Evolutionary conservation across 2,113 vertebrate species (phyloP).

Genomic region (Ochotona curzoniae): DNA sequence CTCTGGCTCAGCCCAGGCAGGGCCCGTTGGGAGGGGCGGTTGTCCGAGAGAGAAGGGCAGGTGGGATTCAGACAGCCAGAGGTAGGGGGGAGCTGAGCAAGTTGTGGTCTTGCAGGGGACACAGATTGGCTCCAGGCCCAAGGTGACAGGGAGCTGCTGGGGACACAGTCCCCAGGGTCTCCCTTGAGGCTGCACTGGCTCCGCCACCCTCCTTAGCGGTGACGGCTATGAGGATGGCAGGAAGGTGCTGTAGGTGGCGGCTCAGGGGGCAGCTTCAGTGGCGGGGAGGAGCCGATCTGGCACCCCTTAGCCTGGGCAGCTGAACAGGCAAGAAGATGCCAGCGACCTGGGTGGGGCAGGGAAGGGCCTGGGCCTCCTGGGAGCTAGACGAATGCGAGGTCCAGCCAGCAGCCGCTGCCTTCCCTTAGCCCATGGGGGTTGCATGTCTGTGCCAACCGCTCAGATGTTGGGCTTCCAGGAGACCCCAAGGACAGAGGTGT

Average conservation of each 20-base stretch:
- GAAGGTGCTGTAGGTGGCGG: neutral
- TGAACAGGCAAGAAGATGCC: neutral
- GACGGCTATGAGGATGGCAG: too few relatives aligned
- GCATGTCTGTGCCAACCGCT: neutral
- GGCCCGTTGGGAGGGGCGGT: neutral
- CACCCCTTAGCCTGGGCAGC: neutral
- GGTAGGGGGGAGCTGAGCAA: neutral
- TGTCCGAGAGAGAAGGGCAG: neutral
- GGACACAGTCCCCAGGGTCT: neutral
- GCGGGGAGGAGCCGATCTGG: neutral
- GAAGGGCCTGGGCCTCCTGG: neutral
- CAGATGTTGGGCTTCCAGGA: neutral
- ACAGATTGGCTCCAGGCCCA: neutral
- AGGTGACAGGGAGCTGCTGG: neutral
- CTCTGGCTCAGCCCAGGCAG: neutral
- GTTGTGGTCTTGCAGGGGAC: neutral
- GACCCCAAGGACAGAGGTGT: neutral
- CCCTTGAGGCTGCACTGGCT: neutral
- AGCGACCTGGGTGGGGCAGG: neutral
- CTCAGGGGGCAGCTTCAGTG: neutral
- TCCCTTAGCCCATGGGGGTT: neutral
- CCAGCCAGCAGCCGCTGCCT: neutral
- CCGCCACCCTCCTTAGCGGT: neutral
- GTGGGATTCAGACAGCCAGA: neutral
- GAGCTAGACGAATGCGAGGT: neutral